A percentile compares a stretch with the other conserved stretches of the same genome.
Conservation (phyloP, 2,113 vertebrate genomes). For the Numenius arquata region DNA sequence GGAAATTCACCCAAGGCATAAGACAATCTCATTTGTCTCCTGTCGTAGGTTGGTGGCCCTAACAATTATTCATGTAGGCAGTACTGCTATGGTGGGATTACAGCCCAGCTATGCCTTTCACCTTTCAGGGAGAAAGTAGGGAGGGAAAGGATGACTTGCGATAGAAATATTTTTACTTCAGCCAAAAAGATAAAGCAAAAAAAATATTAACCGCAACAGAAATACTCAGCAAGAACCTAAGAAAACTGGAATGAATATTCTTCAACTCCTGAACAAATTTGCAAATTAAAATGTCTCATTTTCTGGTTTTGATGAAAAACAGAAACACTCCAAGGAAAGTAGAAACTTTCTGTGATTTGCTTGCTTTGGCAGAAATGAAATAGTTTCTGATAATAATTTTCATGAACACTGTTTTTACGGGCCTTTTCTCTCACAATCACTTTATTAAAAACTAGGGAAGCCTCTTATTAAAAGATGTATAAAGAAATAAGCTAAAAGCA, state of each 20-base stretch:
- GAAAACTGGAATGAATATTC: constrained; percentile 21
- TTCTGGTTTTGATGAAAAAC: constrained; percentile 48
- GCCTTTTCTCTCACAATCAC: background rate
- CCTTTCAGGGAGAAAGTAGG: background rate
- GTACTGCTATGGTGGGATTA: background rate
- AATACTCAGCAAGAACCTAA: background rate
- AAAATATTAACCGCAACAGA: background rate
- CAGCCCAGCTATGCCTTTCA: background rate
- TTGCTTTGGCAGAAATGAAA: constrained; percentile 14
- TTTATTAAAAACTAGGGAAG: constrained; percentile 18
- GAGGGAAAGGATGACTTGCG: constrained; percentile 12
- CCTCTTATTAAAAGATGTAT: background rate
- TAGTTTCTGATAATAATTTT: background rate
- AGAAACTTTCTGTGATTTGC: constrained; percentile 9
- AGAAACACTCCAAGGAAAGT: constrained; percentile 1
- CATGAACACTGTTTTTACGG: background rate
- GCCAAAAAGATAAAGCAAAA: constrained; percentile 53
- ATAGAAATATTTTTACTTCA: constrained; percentile 40
- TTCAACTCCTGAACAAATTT: constrained; percentile 4
- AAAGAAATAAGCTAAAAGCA: background rate
- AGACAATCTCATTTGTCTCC: background rate
- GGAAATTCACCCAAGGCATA: background rate
- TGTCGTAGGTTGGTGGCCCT: background rate
- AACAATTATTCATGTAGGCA: background rate
- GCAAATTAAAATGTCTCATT: constrained; percentile 43